phyloP scores from a whole-genome alignment of 2,113 vertebrate genomes.

The Gallinago media region DNA sequence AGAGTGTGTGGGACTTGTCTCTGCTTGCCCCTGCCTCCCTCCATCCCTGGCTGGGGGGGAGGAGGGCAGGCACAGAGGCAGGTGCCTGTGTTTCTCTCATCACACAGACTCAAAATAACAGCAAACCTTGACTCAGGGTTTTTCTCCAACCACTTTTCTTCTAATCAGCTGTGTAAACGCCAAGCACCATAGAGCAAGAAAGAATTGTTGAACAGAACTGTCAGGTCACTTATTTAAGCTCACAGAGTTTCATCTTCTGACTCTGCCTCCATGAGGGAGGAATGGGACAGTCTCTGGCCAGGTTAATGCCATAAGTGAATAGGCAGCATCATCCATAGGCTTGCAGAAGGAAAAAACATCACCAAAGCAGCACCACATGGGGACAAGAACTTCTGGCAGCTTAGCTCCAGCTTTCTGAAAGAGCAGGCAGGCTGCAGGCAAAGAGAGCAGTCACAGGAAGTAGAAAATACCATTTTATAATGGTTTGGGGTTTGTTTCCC shows the following conservation, averaged over 20 bases:
- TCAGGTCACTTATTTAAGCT: not conserved
- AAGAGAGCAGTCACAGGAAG: not conserved
- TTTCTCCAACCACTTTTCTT: not conserved
- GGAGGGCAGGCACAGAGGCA: not conserved
- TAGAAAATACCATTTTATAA: not conserved
- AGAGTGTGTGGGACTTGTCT: not conserved
- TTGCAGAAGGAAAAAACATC: not conserved
- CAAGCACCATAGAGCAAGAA: not conserved
- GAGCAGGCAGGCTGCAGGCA: not conserved
- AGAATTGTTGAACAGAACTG: not conserved
- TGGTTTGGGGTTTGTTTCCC: not conserved
- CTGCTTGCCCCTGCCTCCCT: not conserved
- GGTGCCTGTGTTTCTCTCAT: accelerated
- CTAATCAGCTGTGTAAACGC: not conserved
- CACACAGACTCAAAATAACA: not conserved
- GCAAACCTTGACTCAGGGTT: not conserved
- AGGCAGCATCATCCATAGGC: not conserved
- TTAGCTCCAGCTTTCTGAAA: not conserved
- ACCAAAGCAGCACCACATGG: not conserved
- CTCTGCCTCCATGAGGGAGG: not conserved
- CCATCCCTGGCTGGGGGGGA: not conserved
- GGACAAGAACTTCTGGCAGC: not conserved
- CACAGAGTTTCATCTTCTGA: not conserved
- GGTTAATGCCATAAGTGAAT: not conserved
- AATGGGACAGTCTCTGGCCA: not conserved